Conservation (phyloP, 2,888 invertebrate genomes). For the Andrena bucephala region DNA sequence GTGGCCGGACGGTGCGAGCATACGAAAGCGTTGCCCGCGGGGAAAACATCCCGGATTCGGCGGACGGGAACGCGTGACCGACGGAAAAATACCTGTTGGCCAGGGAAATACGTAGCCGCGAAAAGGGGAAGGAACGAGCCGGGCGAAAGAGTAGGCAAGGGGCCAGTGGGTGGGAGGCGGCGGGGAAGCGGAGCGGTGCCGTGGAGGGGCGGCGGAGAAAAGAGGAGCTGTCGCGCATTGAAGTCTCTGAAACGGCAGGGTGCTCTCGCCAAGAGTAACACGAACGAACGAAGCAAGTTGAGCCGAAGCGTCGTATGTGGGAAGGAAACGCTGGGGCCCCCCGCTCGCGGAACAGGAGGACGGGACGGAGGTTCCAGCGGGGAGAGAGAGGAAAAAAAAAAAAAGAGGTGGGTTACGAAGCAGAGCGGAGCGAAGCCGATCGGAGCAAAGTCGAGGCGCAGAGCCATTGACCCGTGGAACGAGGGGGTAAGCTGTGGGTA, state of each 20-base stretch:
- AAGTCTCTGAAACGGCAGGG: slow-evolving; percentile 81
- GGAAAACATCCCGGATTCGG: not conserved
- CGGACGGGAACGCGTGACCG: not conserved
- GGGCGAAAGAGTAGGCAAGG: slow-evolving; percentile 51
- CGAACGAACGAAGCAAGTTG: slow-evolving; percentile 71
- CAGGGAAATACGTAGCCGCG: slow-evolving; percentile 62
- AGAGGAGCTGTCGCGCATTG: slow-evolving; percentile 81
- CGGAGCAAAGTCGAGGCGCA: slow-evolving; percentile 68
- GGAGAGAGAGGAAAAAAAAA: not conserved
- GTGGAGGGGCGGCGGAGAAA: slow-evolving; percentile 61
- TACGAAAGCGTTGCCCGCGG: not conserved
- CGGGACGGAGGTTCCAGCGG: slow-evolving; percentile 10
- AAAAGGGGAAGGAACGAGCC: slow-evolving; percentile 68
- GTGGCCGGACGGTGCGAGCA: too few relatives aligned
- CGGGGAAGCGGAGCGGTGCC: slow-evolving; percentile 28
- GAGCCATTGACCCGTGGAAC: slow-evolving; percentile 79
- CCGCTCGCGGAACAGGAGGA: slow-evolving; percentile 30
- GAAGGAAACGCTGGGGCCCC: slow-evolving; percentile 42
- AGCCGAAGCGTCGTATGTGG: slow-evolving; percentile 53
- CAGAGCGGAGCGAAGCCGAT: slow-evolving; percentile 68
- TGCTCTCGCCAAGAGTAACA: slow-evolving; percentile 73
- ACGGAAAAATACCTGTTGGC: slow-evolving; percentile 64
- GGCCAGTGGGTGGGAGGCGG: slow-evolving; percentile 40
- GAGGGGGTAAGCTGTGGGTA: slow-evolving; percentile 72
- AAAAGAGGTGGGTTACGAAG: slow-evolving; percentile 57